Percentiles rank a stretch among this genome's conserved stretches.
Evolutionary conservation across 1,140 invertebrate genomes (phyloP).

Genomic region (Drosophila bifasciata): DNA sequence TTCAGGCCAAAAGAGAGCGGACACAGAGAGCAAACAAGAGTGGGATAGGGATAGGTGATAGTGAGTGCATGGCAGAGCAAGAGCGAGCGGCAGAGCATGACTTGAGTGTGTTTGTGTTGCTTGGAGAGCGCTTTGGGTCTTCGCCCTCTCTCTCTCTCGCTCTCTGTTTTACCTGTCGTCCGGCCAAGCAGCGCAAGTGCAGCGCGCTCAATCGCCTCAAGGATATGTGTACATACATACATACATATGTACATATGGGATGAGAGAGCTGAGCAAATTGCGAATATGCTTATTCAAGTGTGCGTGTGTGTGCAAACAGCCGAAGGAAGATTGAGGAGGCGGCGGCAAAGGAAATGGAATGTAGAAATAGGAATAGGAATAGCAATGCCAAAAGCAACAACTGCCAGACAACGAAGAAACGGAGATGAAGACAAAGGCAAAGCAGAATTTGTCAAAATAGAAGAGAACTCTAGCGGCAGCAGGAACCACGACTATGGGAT

Average conservation of each 20-base stretch:
- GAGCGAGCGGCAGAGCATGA: slow-evolving; percentile 26
- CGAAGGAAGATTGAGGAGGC: slow-evolving; percentile 13
- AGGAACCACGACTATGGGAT: too few species aligned
- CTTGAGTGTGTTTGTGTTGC: slow-evolving; percentile 8
- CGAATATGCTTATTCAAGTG: slow-evolving; percentile 62
- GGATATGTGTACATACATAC: slow-evolving; percentile 17
- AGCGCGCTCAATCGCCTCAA: slow-evolving; percentile 65
- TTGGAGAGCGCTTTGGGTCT: slow-evolving; percentile 10
- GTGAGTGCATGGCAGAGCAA: slow-evolving; percentile 9
- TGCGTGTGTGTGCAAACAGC: slow-evolving; percentile 29
- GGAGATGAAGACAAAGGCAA: too few species aligned
- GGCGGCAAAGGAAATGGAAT: background rate
- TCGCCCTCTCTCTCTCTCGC: too few species aligned
- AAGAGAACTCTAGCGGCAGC: too few species aligned
- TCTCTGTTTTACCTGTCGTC: slow-evolving; percentile 58
- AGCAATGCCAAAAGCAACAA: slow-evolving; percentile 10
- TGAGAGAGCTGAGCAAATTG: slow-evolving; percentile 48
- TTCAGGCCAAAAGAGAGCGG: slow-evolving; percentile 15
- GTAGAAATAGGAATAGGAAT: slow-evolving; percentile 47
- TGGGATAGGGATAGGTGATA: slow-evolving; percentile 3
- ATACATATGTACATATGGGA: slow-evolving; percentile 7
- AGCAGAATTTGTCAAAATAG: too few species aligned
- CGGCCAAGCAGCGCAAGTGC: slow-evolving; percentile 71
- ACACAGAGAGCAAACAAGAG: slow-evolving; percentile 6
- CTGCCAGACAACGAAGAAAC: slow-evolving; percentile 1